Percentiles rank a stretch among this genome's conserved stretches.
phyloP scores from a whole-genome alignment of 2,888 invertebrate genomes.

The Dryobota labecula region DNA sequence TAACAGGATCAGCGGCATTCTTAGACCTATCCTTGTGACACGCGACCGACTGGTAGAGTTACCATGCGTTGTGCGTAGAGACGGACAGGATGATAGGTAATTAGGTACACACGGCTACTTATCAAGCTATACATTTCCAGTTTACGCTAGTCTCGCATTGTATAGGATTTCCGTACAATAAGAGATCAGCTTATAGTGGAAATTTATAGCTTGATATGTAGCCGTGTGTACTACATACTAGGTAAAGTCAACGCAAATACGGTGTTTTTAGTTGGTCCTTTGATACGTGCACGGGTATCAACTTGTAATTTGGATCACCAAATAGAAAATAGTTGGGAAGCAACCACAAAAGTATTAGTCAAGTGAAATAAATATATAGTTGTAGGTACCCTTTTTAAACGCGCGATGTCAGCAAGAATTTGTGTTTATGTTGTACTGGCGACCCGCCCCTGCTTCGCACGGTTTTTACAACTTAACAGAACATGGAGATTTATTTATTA shows the following conservation, averaged over 20 bases:
- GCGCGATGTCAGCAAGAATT: not conserved
- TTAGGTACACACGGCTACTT: too few relatives aligned
- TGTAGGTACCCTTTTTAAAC: not conserved
- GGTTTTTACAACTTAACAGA: too few relatives aligned
- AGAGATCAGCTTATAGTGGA: too few relatives aligned
- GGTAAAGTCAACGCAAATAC: too few relatives aligned
- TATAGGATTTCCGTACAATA: too few relatives aligned
- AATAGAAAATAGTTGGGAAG: not conserved
- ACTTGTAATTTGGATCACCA: not conserved
- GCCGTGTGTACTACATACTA: too few relatives aligned
- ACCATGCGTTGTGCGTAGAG: constrained; percentile 20
- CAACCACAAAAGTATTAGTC: not conserved
- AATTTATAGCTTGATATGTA: too few relatives aligned
- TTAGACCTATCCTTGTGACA: constrained; percentile 71
- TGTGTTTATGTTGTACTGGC: too few relatives aligned
- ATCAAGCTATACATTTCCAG: too few relatives aligned
- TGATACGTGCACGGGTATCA: not conserved
- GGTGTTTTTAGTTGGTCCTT: not conserved
- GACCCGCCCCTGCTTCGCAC: too few relatives aligned
- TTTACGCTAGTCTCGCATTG: too few relatives aligned
- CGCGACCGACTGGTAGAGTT: constrained; percentile 59
- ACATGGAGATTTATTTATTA: too few relatives aligned
- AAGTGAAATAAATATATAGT: not conserved
- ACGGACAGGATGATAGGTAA: not conserved
- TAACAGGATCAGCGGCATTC: constrained; percentile 75